phyloP scores from a whole-genome alignment of 2,888 invertebrate genomes.

The Ormyrus nitidulus region DNA sequence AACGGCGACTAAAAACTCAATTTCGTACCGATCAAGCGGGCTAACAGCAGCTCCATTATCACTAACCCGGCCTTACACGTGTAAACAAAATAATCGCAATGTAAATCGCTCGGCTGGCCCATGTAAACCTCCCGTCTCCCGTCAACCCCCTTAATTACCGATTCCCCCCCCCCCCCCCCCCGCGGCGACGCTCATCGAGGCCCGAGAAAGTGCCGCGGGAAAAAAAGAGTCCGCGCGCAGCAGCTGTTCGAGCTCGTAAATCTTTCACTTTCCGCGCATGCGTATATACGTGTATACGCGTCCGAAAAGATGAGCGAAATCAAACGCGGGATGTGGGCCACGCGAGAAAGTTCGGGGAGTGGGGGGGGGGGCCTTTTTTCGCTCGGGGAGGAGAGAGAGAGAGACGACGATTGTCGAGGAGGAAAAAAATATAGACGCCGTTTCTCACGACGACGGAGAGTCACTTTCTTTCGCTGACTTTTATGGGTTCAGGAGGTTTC shows the following conservation, averaged over 20 bases:
- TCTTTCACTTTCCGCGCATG: constrained; percentile 37
- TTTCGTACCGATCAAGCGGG: too few relatives aligned
- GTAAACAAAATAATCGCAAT: neutral
- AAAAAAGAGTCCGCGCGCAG: neutral
- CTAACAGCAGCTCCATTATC: too few relatives aligned
- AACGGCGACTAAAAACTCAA: too few relatives aligned
- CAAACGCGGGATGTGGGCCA: constrained; percentile 68
- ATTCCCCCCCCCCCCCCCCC: too few relatives aligned
- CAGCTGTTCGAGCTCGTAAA: constrained; percentile 41
- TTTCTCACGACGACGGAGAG: too few relatives aligned
- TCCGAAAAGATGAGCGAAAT: constrained; percentile 46
- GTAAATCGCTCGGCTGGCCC: neutral
- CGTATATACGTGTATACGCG: neutral
- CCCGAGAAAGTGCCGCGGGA: constrained; percentile 26
- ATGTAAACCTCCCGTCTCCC: too few relatives aligned
- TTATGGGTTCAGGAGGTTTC: too few relatives aligned
- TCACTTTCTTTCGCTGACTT: too few relatives aligned
- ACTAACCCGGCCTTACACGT: neutral
- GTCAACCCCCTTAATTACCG: too few relatives aligned
- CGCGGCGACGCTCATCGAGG: constrained; percentile 3
- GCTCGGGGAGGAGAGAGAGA: neutral
- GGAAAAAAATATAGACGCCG: too few relatives aligned
- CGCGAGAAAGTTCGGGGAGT: constrained; percentile 68
- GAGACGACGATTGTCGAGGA: too few relatives aligned
- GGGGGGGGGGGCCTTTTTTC: neutral